A percentile compares a stretch with the other conserved stretches of the same genome.
Conservation (phyloP, 2,113 vertebrate species). For the Hystrix brachyura region DNA sequence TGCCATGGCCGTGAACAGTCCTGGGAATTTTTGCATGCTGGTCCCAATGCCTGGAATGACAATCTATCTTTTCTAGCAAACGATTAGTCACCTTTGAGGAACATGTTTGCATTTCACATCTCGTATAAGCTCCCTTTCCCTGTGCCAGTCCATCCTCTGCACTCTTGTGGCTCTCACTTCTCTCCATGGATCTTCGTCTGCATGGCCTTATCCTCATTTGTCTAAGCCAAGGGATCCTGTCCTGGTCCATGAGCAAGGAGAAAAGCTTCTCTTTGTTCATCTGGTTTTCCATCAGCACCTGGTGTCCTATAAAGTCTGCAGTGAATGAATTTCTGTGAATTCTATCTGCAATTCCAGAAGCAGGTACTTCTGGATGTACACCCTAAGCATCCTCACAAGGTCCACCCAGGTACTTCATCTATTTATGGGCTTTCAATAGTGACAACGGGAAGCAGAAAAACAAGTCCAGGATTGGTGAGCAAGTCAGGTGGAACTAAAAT, state of each 20-base stretch:
- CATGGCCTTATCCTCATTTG: not conserved
- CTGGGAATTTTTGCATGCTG: not conserved
- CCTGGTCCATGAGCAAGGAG: not conserved
- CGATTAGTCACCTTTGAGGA: not conserved
- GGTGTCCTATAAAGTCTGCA: not conserved
- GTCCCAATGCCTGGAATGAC: not conserved
- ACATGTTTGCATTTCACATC: not conserved
- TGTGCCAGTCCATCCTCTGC: not conserved
- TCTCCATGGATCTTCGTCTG: not conserved
- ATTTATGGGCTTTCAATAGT: not conserved
- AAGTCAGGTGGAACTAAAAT: not conserved
- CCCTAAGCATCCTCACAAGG: not conserved
- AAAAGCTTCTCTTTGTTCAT: not conserved
- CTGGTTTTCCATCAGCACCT: not conserved
- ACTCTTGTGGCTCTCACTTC: not conserved
- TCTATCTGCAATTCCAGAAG: conserved; percentile 5
- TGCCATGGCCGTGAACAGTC: too few species aligned
- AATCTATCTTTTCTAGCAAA: not conserved
- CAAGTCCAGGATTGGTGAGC: not conserved
- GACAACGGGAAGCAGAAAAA: not conserved
- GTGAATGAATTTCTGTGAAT: not conserved
- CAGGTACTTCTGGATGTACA: not conserved
- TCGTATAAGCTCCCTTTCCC: not conserved
- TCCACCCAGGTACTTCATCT: not conserved
- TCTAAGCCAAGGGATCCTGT: not conserved